Evolutionary conservation across 2,888 invertebrate genomes (phyloP).

Genomic region (Holacanthella duospinosa): DNA sequence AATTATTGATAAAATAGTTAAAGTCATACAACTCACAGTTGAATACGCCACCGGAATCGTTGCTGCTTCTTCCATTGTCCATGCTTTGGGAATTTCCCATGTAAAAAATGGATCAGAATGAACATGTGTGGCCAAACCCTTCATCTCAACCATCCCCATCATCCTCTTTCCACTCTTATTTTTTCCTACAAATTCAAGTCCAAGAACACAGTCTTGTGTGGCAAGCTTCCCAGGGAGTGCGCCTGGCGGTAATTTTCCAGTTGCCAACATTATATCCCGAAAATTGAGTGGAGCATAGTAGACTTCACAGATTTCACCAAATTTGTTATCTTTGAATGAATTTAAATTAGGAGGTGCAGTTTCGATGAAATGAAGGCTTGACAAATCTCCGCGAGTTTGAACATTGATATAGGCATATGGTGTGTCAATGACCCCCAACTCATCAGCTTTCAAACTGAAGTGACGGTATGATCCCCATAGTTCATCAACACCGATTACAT

Average conservation of each 20-base stretch:
- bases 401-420: conserved; percentile 53
- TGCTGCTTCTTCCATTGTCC: conserved; percentile 55
- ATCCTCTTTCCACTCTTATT: conserved; percentile 41
- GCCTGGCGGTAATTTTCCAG: conserved; percentile 76
- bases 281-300: conserved; percentile 81
- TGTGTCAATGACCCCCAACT: conserved; percentile 40
- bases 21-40: conserved; percentile 44
- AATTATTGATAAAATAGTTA: too few species aligned
- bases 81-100: conserved; percentile 50
- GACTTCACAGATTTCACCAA: conserved; percentile 45
- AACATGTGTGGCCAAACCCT: conserved; percentile 48
- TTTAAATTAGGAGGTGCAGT: conserved; percentile 39
- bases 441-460: conserved; percentile 58
- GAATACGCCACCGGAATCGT: conserved; percentile 55
- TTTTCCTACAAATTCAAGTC: conserved; percentile 50
- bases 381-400: conserved; percentile 69
- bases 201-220: conserved; percentile 49
- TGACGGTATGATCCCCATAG: conserved; percentile 82
- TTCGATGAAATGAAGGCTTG: conserved; percentile 70
- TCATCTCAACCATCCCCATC: conserved; percentile 44
- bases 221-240: conserved; percentile 51
- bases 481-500: conserved; percentile 47
- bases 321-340: background rate
- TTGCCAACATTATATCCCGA: conserved; percentile 88
- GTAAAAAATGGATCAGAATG: conserved; percentile 44